Base-by-base conservation (phyloP, 2,113 vertebrate species). In the Fregetta grallaria region DNA sequence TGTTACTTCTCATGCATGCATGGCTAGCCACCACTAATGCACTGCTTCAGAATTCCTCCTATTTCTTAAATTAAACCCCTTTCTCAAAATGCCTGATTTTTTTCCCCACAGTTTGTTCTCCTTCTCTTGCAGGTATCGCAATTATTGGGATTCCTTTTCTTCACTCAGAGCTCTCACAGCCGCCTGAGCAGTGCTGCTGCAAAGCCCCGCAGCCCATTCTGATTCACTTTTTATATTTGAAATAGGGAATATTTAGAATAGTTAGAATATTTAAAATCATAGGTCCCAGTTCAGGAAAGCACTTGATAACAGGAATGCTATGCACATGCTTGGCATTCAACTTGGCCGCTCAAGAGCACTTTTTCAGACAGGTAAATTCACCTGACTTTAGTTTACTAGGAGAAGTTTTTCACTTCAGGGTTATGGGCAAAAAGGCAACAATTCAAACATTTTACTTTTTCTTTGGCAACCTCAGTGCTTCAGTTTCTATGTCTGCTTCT, bases 101-200 rank as follows among this genome's bases (percentile, higher is more conserved):
- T 15, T 8, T 3, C 3, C 30, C 20, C 18, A 7, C 10, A n/a
- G 30, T 29, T 73, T 61, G 25, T 73, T 73, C 45, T 85, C 42
- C 45, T 58, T 53, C 56, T 87, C 92, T 47, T 67, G 58, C 66
- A 91, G 36, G 80, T 92, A 84, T 71, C 3, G 0, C 63, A 76
- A 87, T 89, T 95, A 22, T 71, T 95, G 75, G 80, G 89, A 94
- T 96, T 96, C 95, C 55, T 97, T 76, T 36, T 80, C 87, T 80
- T 83, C 59, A 45, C 87, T 88, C 94, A 79, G 75, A 82, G 86
- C 91, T 92, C 94, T 96, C 88, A 80, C 56, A 61, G 90, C 34
- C 1, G 6, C 90, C 82, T 36, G 62, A 88, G 72, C 88, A 63
- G 55, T 7, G 44, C 55, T 67, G 65, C 52, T 30, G 15, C 10